Evolutionary conservation across 2,888 invertebrate species (phyloP), one percentile per base, ranked within the genome.

Genomic region (Diogma glabrata): DNA sequence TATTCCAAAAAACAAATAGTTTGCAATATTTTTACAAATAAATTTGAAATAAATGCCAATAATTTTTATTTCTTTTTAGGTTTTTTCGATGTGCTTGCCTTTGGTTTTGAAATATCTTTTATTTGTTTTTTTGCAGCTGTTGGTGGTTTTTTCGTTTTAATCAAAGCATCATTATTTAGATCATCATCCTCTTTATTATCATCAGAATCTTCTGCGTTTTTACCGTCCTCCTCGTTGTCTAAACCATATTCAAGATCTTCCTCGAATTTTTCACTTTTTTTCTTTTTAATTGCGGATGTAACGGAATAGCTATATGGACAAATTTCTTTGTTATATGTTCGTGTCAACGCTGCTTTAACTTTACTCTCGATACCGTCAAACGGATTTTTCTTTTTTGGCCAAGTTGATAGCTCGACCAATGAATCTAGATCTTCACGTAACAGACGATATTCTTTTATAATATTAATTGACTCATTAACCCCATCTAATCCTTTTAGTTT

Each of bases 281-380:
- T 83, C 59, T 80, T 81, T 58, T 80, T 81, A 5, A 78, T 65
- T 2, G 73, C 70, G 5, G 76, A 72, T 40, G 76, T 80, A 61
- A 61, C 66, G 9, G 88, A 80, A 68, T 93, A 95, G 0, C 93
- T 89, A 51, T 87, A 76, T 51, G 85, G 75, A 47, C 79, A 74
- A 1, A 80, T 76, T 56, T 82, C 82, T 67, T 96, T 96, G 69
- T 97, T 99, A 67, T 91, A 93, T 0, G 85, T 75, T 38, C 94
- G 79, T 0, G 97, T 99, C 66, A 99, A 84, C 0, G 95, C 91
- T 1, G 93, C 82, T 73, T 97, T 97, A 0, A 90, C 84, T 71
- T 87, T 87, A 12, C 82, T 75, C 57, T 87, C 87, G 20, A 99
- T 74, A 53, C 77, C 69, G 47, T 82, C 77, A 72, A 87, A 81